A percentile compares a stretch with the other conserved stretches of the same genome.
These are phyloP conservation scores for Oligia fasciuncula DNA, from an alignment of 2,888 invertebrate species.

Conservation along the genomic window DNA sequence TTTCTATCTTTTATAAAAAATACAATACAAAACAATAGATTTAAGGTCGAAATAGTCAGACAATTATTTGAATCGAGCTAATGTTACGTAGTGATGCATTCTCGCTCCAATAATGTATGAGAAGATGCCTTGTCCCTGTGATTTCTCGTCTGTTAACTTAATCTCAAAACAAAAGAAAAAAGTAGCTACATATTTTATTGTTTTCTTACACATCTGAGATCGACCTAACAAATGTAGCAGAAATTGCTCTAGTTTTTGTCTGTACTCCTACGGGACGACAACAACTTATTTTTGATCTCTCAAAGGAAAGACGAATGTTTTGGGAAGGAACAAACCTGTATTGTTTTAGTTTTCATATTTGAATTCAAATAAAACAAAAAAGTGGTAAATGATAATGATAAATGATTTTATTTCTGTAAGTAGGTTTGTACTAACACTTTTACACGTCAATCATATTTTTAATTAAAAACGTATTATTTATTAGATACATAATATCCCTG, in stretches of 20 bases:
- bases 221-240: constrained; percentile 24
- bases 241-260: constrained; percentile 26
- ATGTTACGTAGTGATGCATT: not conserved
- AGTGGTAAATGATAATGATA: not conserved
- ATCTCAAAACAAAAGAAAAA: not conserved
- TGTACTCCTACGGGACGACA: constrained; percentile 3
- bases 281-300: constrained; percentile 25
- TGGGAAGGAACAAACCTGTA: not conserved
- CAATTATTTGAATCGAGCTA: no score
- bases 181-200: constrained; percentile 7
- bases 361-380: not conserved
- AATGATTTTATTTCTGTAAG: no score
- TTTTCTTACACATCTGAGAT: constrained; percentile 19
- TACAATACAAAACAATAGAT: not conserved
- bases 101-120: no score
- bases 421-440: no score
- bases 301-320: constrained; percentile 7
- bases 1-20: not conserved
- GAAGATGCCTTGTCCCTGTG: not conserved
- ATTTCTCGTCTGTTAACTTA: not conserved
- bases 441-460: no score
- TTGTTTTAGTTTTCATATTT: not conserved
- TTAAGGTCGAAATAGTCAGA: not conserved
- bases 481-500: no score
- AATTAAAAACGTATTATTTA: no score